Evolutionary conservation across 2,113 vertebrate species (phyloP).

Genomic region (Dolichallabes microphthalmus): DNA sequence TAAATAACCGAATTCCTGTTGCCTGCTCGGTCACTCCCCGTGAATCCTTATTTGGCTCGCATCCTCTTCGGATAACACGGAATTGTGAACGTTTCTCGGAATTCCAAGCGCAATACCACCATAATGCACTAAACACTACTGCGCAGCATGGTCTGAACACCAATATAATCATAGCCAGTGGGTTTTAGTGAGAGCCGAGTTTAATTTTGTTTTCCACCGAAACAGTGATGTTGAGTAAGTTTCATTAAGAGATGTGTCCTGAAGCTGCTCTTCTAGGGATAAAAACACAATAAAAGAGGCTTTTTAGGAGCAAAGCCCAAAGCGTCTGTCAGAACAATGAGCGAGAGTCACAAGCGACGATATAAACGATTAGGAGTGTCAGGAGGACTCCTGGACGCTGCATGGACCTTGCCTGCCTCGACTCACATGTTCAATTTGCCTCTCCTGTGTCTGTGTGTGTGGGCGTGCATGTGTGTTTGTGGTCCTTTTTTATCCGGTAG

Average conservation of each 20-base stretch:
- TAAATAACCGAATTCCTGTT: not conserved
- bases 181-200: not conserved
- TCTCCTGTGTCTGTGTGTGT: not conserved
- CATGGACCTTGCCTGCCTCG: constrained; percentile 23
- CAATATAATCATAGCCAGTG: not conserved
- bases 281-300: constrained; percentile 47
- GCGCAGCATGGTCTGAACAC: constrained; percentile 6
- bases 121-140: not conserved
- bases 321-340: constrained; percentile 21
- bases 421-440: constrained; percentile 46
- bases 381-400: constrained; percentile 54
- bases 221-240: constrained; percentile 14
- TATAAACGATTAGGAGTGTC: constrained; percentile 57
- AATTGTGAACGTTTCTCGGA: not conserved
- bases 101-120: not conserved
- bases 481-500: constrained; percentile 23
- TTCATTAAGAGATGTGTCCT: constrained; percentile 16
- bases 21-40: not conserved
- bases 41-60: constrained; percentile 17
- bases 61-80: not conserved
- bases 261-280: constrained; percentile 39
- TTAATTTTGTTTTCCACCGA: constrained; percentile 32
- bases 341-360: constrained; percentile 26
- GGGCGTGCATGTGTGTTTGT: not conserved
- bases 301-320: constrained; percentile 39